Percentiles rank a stretch among this genome's conserved stretches.
Evolutionary conservation across 2,113 vertebrate species (phyloP).

Genomic region (Ailuropoda melanoleuca): DNA sequence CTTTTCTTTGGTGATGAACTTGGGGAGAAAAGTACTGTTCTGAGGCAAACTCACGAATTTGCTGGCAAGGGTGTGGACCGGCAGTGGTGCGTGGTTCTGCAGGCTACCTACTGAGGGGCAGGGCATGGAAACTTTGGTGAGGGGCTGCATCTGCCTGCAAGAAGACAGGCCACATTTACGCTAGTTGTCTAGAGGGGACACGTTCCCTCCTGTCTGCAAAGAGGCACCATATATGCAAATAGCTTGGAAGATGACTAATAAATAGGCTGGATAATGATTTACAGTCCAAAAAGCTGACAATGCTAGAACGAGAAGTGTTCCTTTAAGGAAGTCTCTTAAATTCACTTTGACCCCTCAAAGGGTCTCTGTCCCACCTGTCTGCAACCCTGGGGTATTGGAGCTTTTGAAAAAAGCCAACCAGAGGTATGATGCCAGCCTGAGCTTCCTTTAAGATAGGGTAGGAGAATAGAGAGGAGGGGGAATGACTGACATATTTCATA

Average conservation of each 20-base stretch:
- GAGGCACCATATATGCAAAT: background rate
- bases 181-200: background rate
- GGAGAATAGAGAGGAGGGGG: too few relatives aligned
- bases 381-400: background rate
- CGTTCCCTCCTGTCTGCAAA: background rate
- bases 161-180: background rate
- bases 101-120: background rate
- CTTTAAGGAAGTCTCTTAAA: background rate
- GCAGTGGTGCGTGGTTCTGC: rapidly evolving
- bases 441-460: background rate
- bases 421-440: background rate
- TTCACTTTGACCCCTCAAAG: background rate
- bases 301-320: background rate
- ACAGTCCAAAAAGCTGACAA: background rate
- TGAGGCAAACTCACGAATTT: background rate
- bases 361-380: background rate
- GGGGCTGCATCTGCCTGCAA: background rate
- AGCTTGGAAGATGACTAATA: background rate
- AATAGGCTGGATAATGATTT: background rate
- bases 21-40: background rate
- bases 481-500: background rate
- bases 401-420: background rate
- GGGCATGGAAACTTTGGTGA: background rate
- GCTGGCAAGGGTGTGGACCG: background rate
- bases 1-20: background rate